Percentiles rank a stretch among this genome's conserved stretches.
Evolutionary conservation across 1,140 invertebrate genomes (phyloP).

Genomic region (Tyrophagus putrescentiae): DNA sequence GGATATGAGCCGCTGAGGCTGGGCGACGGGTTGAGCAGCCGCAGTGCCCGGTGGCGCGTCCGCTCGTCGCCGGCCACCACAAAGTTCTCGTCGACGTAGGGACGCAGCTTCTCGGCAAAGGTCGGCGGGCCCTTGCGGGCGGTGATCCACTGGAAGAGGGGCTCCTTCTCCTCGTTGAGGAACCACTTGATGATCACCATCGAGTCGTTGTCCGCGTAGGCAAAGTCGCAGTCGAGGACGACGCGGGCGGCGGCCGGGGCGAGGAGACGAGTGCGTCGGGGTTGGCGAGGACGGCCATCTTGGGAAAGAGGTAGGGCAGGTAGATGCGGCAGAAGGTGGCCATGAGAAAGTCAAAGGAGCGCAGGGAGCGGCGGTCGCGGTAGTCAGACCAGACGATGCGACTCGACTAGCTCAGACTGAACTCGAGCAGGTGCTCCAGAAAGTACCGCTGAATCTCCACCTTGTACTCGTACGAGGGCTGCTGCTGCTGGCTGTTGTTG

Average conservation of each 20-base stretch:
- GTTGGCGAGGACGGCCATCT: slow-evolving; percentile 15
- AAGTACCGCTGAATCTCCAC: slow-evolving; percentile 1
- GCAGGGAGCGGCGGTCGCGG: slow-evolving; percentile 49
- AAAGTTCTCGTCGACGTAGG: background rate
- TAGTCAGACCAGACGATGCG: slow-evolving; percentile 84
- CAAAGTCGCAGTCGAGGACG: slow-evolving; percentile 1
- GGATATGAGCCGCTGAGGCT: slow-evolving; percentile 12
- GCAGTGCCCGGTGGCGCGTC: background rate
- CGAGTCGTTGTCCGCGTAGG: background rate
- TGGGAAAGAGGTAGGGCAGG: slow-evolving; percentile 70
- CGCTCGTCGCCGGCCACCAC: slow-evolving; percentile 1
- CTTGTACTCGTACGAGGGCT: background rate
- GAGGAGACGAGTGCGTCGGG: slow-evolving; percentile 6
- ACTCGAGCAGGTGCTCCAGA: background rate
- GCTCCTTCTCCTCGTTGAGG: slow-evolving; percentile 5
- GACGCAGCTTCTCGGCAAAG: background rate
- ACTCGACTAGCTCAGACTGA: too few relatives aligned
- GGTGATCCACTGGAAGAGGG: slow-evolving; percentile 20
- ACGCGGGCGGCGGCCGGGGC: background rate
- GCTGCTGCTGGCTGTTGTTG: too few relatives aligned
- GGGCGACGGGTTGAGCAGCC: slow-evolving; percentile 15
- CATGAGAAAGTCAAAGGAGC: slow-evolving; percentile 75
- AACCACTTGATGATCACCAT: slow-evolving; percentile 17
- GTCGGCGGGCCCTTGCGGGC: background rate
- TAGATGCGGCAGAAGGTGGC: slow-evolving; percentile 83